A percentile compares a stretch with the other conserved stretches of the same genome.
Evolutionary conservation across 2,888 invertebrate genomes (phyloP).

Genomic region (Oeneis ivallda): DNA sequence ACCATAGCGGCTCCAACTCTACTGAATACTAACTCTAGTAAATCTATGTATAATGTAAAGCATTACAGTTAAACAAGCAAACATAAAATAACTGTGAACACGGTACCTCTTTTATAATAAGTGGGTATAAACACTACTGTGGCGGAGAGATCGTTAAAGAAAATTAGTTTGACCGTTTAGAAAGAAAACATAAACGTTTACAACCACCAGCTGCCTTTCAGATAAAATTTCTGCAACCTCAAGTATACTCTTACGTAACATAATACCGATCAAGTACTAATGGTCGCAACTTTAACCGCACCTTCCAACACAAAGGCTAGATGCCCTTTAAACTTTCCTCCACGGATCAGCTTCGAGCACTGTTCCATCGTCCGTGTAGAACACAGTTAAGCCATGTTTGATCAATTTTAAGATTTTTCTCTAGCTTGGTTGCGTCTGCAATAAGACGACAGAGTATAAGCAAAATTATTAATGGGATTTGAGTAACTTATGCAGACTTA

Average conservation of each 20-base stretch:
- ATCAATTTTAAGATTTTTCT: neutral
- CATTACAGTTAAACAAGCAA: too few species aligned
- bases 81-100: neutral
- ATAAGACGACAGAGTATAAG: too few species aligned
- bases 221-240: constrained; percentile 15
- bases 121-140: neutral
- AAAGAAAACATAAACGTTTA: constrained; percentile 7
- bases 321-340: constrained; percentile 34
- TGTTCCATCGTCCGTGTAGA: neutral
- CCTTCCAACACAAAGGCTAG: constrained; percentile 34
- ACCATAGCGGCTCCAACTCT: too few species aligned
- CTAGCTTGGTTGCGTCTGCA: too few species aligned
- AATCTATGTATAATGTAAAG: too few species aligned
- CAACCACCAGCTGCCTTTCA: neutral
- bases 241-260: constrained; percentile 31
- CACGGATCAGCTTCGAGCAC: constrained; percentile 22
- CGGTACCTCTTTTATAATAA: neutral
- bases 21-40: too few species aligned
- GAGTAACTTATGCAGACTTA: too few species aligned
- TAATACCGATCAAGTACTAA: constrained; percentile 30
- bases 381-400: neutral
- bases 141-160: neutral
- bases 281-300: constrained; percentile 32
- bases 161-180: constrained; percentile 2
- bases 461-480: too few species aligned